Percentiles rank a stretch among this genome's conserved stretches.
Evolutionary conservation across 2,797 vertebrate genomes (phyloP).

Genomic region (Paedocypris micromegethes): DNA sequence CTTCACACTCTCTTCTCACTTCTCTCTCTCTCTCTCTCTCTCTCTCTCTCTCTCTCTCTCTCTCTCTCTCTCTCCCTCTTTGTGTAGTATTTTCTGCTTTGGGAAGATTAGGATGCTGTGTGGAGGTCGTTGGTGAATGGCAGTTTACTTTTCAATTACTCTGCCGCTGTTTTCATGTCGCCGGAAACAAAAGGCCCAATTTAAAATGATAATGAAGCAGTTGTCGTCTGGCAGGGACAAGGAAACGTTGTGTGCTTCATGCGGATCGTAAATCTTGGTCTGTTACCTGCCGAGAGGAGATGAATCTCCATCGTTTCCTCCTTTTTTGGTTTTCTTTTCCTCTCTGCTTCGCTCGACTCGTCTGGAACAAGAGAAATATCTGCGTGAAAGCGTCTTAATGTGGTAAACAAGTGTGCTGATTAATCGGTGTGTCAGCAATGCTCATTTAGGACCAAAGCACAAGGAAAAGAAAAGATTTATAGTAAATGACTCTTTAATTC

Average conservation of each 20-base stretch:
- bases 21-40: not conserved
- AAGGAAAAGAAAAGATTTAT: not conserved
- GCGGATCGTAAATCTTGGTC: slow-evolving; percentile 67
- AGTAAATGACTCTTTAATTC: not conserved
- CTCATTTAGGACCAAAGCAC: slow-evolving; percentile 55
- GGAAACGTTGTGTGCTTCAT: slow-evolving; percentile 58
- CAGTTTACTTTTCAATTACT: slow-evolving; percentile 52
- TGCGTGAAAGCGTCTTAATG: slow-evolving; percentile 57
- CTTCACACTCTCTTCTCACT: not conserved
- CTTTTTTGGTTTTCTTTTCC: slow-evolving; percentile 54
- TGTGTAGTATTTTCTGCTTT: slow-evolving; percentile 23
- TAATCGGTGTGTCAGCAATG: slow-evolving; percentile 59
- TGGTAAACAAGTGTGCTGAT: slow-evolving; percentile 73
- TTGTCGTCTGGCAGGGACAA: slow-evolving; percentile 65
- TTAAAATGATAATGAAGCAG: slow-evolving; percentile 72
- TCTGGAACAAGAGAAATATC: slow-evolving; percentile 64
- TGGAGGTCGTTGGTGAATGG: slow-evolving; percentile 47
- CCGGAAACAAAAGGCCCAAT: slow-evolving; percentile 64
- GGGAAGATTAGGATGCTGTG: slow-evolving; percentile 45
- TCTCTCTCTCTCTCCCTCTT: slow-evolving; percentile 1
- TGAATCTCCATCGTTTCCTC: slow-evolving; percentile 60
- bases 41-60: slow-evolving; percentile 2
- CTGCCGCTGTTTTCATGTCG: slow-evolving; percentile 48
- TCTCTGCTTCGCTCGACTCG: slow-evolving; percentile 22
- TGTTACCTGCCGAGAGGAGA: slow-evolving; percentile 62